phyloP scores from a whole-genome alignment of 1,140 invertebrate genomes.

The Sitophilus oryzae region DNA sequence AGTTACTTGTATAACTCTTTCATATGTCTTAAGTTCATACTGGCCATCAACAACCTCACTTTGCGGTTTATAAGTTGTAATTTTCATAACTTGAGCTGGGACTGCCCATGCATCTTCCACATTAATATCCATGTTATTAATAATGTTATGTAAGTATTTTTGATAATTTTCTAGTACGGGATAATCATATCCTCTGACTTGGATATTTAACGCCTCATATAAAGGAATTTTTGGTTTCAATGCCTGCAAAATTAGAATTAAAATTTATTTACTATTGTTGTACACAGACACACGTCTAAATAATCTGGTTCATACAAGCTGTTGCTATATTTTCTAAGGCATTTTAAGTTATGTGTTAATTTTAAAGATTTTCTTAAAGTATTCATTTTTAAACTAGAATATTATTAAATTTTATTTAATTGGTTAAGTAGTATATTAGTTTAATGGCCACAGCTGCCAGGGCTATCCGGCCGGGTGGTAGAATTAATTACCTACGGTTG shows the following conservation, averaged over 20 bases:
- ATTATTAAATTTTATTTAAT: too few relatives aligned
- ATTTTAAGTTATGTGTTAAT: background rate
- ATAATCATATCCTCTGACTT: slow-evolving; percentile 77
- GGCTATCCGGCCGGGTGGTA: too few relatives aligned
- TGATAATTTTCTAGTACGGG: slow-evolving; percentile 74
- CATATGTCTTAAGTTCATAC: slow-evolving; percentile 68
- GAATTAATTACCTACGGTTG: too few relatives aligned
- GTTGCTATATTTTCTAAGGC: background rate
- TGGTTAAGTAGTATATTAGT: too few relatives aligned
- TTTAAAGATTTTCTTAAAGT: background rate
- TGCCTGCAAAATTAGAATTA: slow-evolving; percentile 43
- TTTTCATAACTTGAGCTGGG: slow-evolving; percentile 59
- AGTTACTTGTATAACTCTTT: slow-evolving; percentile 66
- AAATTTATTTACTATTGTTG: slow-evolving; percentile 34
- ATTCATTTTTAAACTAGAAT: too few relatives aligned
- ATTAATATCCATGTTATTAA: slow-evolving; percentile 66
- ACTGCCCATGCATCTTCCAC: slow-evolving; percentile 71
- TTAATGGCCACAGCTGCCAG: too few relatives aligned
- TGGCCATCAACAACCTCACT: slow-evolving; percentile 60
- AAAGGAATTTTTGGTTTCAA: slow-evolving; percentile 62
- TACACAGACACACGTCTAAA: slow-evolving; percentile 47
- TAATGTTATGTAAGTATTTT: slow-evolving; percentile 66
- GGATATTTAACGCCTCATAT: slow-evolving; percentile 69
- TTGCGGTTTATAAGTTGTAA: slow-evolving; percentile 63
- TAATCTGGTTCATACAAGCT: slow-evolving; percentile 52